Conservation (phyloP, 2,797 vertebrate genomes). For the Pteronotus mesoamericanus region DNA sequence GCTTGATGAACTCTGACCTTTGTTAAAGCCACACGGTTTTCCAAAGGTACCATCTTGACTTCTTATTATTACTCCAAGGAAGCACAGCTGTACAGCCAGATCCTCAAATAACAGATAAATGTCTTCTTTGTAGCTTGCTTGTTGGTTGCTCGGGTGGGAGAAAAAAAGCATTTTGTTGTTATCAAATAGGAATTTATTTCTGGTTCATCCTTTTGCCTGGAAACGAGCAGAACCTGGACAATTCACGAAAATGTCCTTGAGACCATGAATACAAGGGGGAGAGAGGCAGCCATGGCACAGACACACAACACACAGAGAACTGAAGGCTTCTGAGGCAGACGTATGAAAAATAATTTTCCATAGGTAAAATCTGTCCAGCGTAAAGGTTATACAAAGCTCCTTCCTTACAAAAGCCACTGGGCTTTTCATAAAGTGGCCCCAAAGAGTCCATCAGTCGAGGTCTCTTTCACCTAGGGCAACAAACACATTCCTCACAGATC, state of each 20-base stretch:
- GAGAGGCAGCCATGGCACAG: neutral
- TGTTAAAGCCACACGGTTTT: constrained; percentile 32
- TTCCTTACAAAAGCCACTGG: constrained; percentile 65
- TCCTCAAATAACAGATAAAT: constrained; percentile 50
- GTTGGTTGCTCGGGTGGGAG: neutral
- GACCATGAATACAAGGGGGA: neutral
- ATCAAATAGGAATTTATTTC: constrained; percentile 29
- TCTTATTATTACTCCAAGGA: constrained; percentile 62
- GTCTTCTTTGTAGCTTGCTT: constrained; percentile 35
- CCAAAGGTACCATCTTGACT: constrained; percentile 63
- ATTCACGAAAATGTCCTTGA: neutral
- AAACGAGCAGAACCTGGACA: neutral
- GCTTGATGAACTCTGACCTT: constrained; percentile 17
- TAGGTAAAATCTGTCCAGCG: constrained; percentile 55
- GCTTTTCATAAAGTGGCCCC: constrained; percentile 38
- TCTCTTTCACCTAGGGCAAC: constrained; percentile 70
- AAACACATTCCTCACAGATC: constrained; percentile 80
- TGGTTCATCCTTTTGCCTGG: neutral
- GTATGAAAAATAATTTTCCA: constrained; percentile 53
- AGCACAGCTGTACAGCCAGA: constrained; percentile 61
- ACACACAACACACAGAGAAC: neutral
- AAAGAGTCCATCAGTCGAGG: constrained; percentile 43
- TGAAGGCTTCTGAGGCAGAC: constrained; percentile 17
- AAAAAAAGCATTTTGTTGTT: constrained; percentile 10
- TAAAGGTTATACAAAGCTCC: constrained; percentile 58